Conservation (phyloP, 2,113 vertebrate genomes). For the Physeter macrocephalus region DNA sequence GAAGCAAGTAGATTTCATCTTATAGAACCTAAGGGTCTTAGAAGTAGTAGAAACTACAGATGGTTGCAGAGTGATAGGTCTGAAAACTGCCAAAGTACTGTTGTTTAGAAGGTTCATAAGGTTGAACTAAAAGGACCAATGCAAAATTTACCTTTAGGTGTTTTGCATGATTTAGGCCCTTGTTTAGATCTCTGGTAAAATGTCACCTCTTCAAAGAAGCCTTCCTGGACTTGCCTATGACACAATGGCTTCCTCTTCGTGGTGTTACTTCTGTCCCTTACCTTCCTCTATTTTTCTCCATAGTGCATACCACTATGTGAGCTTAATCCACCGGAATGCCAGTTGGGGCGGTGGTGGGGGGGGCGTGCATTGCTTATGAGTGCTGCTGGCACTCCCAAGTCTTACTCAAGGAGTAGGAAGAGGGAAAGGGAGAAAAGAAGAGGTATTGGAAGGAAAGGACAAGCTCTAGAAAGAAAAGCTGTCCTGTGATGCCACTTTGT, state of each 20-base stretch:
- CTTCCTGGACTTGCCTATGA: neutral
- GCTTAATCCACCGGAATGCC: neutral
- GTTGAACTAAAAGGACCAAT: neutral
- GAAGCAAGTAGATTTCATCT: neutral
- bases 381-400: neutral
- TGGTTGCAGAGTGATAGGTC: neutral
- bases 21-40: neutral
- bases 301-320: neutral
- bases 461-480: neutral
- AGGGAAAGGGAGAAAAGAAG: neutral
- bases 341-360: no score
- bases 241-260: neutral
- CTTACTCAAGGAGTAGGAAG: neutral
- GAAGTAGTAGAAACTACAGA: neutral
- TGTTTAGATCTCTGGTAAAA: neutral
- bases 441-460: neutral
- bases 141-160: neutral
- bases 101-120: neutral
- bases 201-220: neutral
- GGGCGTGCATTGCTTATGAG: neutral
- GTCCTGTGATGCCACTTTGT: neutral
- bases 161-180: neutral
- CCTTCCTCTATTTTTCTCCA: neutral
- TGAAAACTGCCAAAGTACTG: neutral
- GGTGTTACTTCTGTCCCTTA: neutral